These are phyloP conservation scores for Macropis europaea DNA, from an alignment of 2,888 invertebrate genomes.

Conservation along the genomic window DNA sequence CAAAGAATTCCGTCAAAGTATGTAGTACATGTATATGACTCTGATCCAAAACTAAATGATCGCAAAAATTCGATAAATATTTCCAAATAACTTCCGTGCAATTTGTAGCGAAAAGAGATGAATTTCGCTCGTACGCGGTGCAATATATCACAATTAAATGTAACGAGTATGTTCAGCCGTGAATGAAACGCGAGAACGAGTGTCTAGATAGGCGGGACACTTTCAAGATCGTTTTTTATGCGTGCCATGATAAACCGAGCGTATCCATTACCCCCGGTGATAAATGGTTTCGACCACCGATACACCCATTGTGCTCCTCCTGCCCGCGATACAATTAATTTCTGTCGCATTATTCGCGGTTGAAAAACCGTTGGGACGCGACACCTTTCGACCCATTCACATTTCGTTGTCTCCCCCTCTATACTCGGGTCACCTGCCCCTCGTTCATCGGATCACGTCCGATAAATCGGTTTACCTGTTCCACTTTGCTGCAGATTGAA, in stretches of 20 bases:
- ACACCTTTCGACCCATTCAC: slow-evolving; percentile 17
- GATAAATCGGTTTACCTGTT: slow-evolving; percentile 36
- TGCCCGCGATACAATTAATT: slow-evolving; percentile 66
- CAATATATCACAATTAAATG: slow-evolving; percentile 27
- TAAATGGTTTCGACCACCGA: slow-evolving; percentile 30
- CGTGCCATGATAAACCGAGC: slow-evolving; percentile 32
- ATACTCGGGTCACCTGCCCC: slow-evolving; percentile 5
- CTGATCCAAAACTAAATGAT: no score
- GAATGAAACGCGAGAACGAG: slow-evolving; percentile 8
- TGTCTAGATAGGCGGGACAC: slow-evolving; percentile 27
- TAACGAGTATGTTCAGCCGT: slow-evolving; percentile 7
- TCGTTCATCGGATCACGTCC: slow-evolving; percentile 23
- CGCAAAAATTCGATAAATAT: no score
- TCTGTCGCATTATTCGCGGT: slow-evolving; percentile 67
- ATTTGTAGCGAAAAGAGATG: neutral
- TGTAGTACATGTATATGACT: no score
- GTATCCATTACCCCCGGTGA: slow-evolving; percentile 47
- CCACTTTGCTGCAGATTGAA: slow-evolving; percentile 24
- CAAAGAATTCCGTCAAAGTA: no score
- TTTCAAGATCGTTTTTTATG: slow-evolving; percentile 33
- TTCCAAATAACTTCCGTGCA: no score
- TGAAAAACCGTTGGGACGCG: slow-evolving; percentile 32
- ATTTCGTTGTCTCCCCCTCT: neutral
- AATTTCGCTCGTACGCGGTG: neutral
- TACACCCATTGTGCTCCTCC: slow-evolving; percentile 6